phyloP scores from a whole-genome alignment of 2,888 invertebrate species.

The Lycophotia porphyrea region DNA sequence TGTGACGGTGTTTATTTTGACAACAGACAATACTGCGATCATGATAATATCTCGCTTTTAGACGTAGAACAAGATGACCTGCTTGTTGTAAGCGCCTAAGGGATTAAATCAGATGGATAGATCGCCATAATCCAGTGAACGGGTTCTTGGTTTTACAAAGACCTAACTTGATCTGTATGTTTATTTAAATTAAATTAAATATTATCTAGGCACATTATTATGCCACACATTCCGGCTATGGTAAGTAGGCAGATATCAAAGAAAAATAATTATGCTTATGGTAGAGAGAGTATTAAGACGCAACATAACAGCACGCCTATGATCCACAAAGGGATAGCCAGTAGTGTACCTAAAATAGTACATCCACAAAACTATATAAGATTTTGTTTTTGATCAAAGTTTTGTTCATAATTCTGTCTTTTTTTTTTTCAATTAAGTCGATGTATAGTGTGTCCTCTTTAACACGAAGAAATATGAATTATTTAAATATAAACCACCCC shows the following conservation, averaged over 20 bases:
- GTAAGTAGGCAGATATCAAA: neutral
- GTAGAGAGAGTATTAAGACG: neutral
- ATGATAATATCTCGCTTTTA: neutral
- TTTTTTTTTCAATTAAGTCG: neutral
- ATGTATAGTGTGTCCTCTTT: neutral
- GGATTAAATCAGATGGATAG: conserved; percentile 39
- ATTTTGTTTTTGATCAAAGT: neutral
- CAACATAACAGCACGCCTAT: neutral
- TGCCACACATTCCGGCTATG: neutral
- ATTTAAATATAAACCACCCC: conserved; percentile 14
- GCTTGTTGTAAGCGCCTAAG: conserved; percentile 10
- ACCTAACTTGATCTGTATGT: conserved; percentile 1
- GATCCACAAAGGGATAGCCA: neutral
- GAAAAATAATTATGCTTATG: neutral
- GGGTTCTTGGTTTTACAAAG: conserved; percentile 7
- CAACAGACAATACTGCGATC: neutral
- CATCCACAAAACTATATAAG: neutral
- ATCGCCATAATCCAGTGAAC: conserved; percentile 32
- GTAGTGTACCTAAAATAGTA: neutral
- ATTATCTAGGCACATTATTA: neutral
- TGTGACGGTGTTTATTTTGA: conserved; percentile 1
- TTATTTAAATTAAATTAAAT: neutral
- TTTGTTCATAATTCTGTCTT: neutral
- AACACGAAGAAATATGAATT: neutral
- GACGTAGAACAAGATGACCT: neutral